phyloP scores from a whole-genome alignment of 2,113 vertebrate genomes.

The Gopherus evgoodei region DNA sequence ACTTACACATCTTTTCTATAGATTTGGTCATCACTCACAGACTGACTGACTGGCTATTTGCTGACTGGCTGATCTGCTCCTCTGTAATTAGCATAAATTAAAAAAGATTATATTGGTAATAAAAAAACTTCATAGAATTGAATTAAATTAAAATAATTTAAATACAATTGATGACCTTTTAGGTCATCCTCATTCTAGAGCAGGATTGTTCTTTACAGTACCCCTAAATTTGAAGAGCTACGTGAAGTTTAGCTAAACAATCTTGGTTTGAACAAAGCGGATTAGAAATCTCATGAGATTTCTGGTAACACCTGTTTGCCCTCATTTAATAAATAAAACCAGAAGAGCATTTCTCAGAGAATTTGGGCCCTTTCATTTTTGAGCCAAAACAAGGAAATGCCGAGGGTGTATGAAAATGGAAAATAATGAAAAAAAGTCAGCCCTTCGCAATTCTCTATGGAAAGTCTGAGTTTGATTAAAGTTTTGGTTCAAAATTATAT shows the following conservation, averaged over 20 bases:
- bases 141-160: not conserved
- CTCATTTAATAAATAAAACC: not conserved
- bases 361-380: not conserved
- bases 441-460: not conserved
- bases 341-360: not conserved
- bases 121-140: not conserved
- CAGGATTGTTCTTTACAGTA: not conserved
- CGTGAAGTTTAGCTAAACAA: not conserved
- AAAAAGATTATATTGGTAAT: not conserved
- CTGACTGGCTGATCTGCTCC: not conserved
- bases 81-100: not conserved
- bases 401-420: not conserved
- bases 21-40: not conserved
- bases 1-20: slow-evolving; percentile 6
- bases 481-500: not conserved
- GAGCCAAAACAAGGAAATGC: not conserved
- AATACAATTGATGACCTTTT: not conserved
- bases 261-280: not conserved
- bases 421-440: not conserved
- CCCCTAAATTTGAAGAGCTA: not conserved
- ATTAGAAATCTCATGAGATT: not conserved
- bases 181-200: not conserved
- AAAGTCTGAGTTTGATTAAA: not conserved
- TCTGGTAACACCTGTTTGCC: not conserved
- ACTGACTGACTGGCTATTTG: not conserved